phyloP scores from a whole-genome alignment of 2,113 vertebrate genomes.

The Cyanoramphus novaezelandiae region DNA sequence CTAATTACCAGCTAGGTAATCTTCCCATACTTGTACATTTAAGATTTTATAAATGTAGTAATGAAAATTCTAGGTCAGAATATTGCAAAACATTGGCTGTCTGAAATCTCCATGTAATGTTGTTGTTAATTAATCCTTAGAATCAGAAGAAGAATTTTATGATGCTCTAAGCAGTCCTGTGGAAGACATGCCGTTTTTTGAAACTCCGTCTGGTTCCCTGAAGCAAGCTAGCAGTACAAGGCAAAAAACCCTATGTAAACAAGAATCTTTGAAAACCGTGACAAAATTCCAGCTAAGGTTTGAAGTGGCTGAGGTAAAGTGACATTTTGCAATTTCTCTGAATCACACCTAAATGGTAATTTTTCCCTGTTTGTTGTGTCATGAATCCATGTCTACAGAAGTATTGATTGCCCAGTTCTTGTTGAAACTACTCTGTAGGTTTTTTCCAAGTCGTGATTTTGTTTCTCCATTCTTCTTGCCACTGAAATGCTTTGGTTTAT shows the following conservation, averaged over 20 bases:
- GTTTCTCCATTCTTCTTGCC: not conserved
- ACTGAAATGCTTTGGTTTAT: not conserved
- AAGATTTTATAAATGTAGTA: not conserved
- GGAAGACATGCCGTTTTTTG: constrained; percentile 80
- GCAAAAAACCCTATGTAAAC: constrained; percentile 70
- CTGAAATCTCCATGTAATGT: not conserved
- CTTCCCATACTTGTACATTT: not conserved
- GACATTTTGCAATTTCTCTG: not conserved
- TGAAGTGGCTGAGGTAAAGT: constrained; percentile 89
- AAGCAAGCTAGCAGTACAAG: constrained; percentile 44
- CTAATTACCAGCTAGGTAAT: not conserved
- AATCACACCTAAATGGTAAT: not conserved
- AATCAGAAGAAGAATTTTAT: constrained; percentile 94
- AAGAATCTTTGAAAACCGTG: constrained; percentile 87
- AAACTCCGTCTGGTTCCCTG: constrained; percentile 68
- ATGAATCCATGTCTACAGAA: not conserved
- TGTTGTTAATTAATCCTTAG: constrained; percentile 61
- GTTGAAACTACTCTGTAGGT: not conserved
- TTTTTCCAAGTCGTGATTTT: not conserved
- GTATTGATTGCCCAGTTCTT: not conserved
- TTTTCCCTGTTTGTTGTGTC: not conserved
- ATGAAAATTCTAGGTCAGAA: not conserved
- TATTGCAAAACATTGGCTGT: not conserved
- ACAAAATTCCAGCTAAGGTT: constrained; percentile 85
- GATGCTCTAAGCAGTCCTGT: constrained; percentile 91